Percentiles rank a stretch among this genome's conserved stretches.
Conservation (phyloP, 2,888 invertebrate genomes). For the Caradrina kadenii region DNA sequence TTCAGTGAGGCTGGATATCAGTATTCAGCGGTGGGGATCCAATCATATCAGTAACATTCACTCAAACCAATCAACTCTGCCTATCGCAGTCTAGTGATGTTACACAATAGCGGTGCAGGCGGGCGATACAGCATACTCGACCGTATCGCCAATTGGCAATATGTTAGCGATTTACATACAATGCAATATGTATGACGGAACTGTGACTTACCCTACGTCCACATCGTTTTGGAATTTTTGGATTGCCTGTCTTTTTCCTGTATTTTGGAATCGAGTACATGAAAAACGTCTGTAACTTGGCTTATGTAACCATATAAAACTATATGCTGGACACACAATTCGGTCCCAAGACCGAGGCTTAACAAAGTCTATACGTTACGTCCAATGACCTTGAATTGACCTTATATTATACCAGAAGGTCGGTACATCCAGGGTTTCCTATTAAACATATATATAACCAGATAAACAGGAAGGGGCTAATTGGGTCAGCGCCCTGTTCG, state of each 20-base stretch:
- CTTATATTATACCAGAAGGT: neutral
- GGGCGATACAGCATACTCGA: neutral
- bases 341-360: neutral
- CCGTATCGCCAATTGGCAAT: slow-evolving; percentile 14
- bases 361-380: neutral
- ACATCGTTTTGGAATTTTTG: neutral
- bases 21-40: slow-evolving; percentile 22
- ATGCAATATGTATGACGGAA: neutral
- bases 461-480: slow-evolving; percentile 25
- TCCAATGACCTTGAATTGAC: slow-evolving; percentile 6
- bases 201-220: neutral
- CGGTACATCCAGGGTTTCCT: neutral
- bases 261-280: neutral
- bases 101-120: slow-evolving; percentile 17
- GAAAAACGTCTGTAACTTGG: neutral
- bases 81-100: slow-evolving; percentile 25
- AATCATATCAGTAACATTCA: slow-evolving; percentile 50
- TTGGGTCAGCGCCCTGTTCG: slow-evolving; percentile 44
- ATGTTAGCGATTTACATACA: slow-evolving; percentile 25
- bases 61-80: slow-evolving; percentile 32
- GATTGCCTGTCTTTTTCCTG: neutral
- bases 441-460: neutral
- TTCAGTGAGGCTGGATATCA: slow-evolving; percentile 24
- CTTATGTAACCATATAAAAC: neutral
- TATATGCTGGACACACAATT: neutral